These are phyloP conservation scores for Calcarius ornatus DNA, from an alignment of 2,113 vertebrate species.

Conservation along the genomic window DNA sequence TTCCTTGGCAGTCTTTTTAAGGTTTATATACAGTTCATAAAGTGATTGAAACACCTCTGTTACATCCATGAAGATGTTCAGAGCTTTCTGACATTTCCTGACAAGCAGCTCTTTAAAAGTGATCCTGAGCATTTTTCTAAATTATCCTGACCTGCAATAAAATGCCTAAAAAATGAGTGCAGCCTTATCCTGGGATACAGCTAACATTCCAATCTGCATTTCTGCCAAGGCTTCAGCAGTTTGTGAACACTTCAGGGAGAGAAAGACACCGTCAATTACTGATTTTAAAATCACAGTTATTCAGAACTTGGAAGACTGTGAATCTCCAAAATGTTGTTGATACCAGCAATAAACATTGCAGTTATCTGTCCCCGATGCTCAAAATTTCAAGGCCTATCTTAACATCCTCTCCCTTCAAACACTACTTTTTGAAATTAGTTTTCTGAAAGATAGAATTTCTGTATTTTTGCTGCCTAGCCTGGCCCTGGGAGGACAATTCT, in stretches of 20 bases:
- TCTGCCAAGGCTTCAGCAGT: not conserved
- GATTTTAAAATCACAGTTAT: not conserved
- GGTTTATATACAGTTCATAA: not conserved
- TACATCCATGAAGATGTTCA: not conserved
- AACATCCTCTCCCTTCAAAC: not conserved
- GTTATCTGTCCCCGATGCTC: not conserved
- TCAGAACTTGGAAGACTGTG: not conserved
- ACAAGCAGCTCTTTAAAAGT: not conserved
- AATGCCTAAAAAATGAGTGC: not conserved
- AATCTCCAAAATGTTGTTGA: not conserved
- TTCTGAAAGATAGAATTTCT: not conserved
- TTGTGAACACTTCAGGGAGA: not conserved
- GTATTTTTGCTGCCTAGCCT: not conserved
- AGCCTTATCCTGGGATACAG: not conserved
- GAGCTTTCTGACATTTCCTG: not conserved
- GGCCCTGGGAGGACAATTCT: not conserved
- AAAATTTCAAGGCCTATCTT: not conserved
- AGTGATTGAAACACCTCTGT: not conserved
- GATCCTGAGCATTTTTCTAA: not conserved
- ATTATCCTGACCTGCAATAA: not conserved
- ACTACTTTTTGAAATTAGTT: not conserved
- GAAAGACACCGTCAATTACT: not conserved
- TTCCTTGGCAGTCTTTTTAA: not conserved
- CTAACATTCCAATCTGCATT: not conserved
- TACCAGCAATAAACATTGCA: not conserved